Base-by-base conservation (phyloP, 2,113 vertebrate genomes). In the Colius striatus region DNA sequence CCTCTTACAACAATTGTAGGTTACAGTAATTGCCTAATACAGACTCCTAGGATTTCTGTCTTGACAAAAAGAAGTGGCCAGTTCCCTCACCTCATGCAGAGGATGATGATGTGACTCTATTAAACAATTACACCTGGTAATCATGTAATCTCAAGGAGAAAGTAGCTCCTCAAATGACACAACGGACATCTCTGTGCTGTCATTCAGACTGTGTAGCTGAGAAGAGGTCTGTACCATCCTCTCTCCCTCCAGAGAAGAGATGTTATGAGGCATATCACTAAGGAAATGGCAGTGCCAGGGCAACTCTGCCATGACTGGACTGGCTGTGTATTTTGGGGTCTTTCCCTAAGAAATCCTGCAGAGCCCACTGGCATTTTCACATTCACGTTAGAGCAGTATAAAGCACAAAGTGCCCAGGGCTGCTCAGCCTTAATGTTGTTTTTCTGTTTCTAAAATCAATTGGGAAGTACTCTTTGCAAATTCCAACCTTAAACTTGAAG, bases 121-220 rank as follows among this genome's bases (percentile, higher is more conserved):
- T 97, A 98, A 97, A 95, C 94, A 97, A 98, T 98, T 97, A 96
- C 9, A 84, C 21, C 32, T 45, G 57, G 80, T 97, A 98, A 98
- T 97, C 68, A n/a, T 47, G 43, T 92, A 1, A 63, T 72, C 97
- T 97, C 95, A 89, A 97, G 96, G 94, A 97, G 94, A 96, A 92
- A 88, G 92, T 90, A 92, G 63, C 89, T 81, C 90, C 94, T 96
- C 92, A 58, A 20, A 83, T 78, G 92, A 84, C 85, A 87, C 41
- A 6, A 6, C 1, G 3, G 83, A 10, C 58, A 90, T 63, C 53
- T 67, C 26, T 2, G 48, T 17, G 30, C 82, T 75, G 79, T 17
- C 15, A 34, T 79, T 61, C 79, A 66, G 62, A 4, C 66, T 45
- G n/a, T 29, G 60, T 66, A 72, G 48, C 60, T 48, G 70, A 51